Evolutionary conservation across 2,888 invertebrate genomes (phyloP).

Genomic region (Melitaea athalia): DNA sequence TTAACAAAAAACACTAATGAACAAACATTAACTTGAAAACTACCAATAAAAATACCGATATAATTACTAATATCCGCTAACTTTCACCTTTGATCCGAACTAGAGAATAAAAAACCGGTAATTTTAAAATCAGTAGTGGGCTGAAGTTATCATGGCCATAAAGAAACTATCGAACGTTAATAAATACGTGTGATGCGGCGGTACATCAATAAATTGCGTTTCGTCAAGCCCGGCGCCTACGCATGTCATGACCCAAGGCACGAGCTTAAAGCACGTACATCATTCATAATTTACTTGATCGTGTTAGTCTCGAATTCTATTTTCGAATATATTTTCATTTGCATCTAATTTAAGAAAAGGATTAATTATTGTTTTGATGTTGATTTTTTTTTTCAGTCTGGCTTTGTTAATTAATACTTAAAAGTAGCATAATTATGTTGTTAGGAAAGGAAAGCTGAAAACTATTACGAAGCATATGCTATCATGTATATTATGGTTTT

Average conservation of each 20-base stretch:
- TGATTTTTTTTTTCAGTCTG: too few relatives aligned
- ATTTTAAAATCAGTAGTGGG: constrained; percentile 48
- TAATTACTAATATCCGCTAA: constrained; percentile 26
- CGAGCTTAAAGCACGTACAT: constrained; percentile 10
- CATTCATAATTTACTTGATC: neutral
- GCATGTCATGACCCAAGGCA: constrained; percentile 51
- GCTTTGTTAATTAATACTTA: too few relatives aligned
- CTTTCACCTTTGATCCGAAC: constrained; percentile 38
- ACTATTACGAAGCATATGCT: too few relatives aligned
- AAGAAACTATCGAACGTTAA: constrained; percentile 56
- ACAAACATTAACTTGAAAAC: neutral
- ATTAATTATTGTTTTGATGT: too few relatives aligned
- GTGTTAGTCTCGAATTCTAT: neutral
- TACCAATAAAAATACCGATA: constrained; percentile 15
- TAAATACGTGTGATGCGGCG: constrained; percentile 59
- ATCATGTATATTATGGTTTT: too few relatives aligned
- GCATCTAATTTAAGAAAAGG: too few relatives aligned
- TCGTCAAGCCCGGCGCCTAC: constrained; percentile 59
- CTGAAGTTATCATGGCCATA: constrained; percentile 51
- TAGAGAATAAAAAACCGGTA: constrained; percentile 29
- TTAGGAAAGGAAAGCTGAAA: too few relatives aligned
- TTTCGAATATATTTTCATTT: neutral
- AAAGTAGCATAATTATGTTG: too few relatives aligned
- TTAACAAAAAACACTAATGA: neutral
- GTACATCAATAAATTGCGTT: constrained; percentile 61